Conservation (phyloP, 2,113 vertebrate genomes). For the Podarcis cretensis region DNA sequence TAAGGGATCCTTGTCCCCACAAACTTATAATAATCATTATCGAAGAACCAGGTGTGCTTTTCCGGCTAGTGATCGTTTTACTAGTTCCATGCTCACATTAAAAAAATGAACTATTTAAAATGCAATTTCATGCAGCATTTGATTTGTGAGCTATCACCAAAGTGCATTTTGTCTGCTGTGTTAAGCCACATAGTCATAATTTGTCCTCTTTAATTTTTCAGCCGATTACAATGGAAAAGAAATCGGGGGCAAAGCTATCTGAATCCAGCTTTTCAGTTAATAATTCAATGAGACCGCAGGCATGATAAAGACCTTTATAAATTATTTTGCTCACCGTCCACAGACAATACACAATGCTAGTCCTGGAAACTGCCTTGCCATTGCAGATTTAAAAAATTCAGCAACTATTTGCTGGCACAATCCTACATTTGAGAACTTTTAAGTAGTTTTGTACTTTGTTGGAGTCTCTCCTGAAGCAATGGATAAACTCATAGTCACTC, state of each 20-base stretch:
- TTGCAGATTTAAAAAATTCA: conserved; percentile 32
- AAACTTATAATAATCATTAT: no score
- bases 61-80: background rate
- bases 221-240: conserved; percentile 8
- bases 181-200: conserved; percentile 4
- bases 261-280: conserved; percentile 25
- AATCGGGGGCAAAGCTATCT: conserved; percentile 30
- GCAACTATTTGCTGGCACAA: conserved; percentile 74
- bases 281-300: conserved; percentile 33
- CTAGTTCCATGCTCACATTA: background rate
- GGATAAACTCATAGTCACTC: conserved; percentile 82
- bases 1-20: no score
- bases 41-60: background rate
- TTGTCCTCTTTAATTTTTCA: conserved; percentile 40
- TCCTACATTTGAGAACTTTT: conserved; percentile 85
- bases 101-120: background rate
- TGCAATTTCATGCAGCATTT: conserved; percentile 16
- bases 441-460: conserved; percentile 88
- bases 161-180: background rate
- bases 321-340: conserved; percentile 20
- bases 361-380: conserved; percentile 35
- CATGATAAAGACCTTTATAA: conserved; percentile 18
- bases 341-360: conserved; percentile 24
- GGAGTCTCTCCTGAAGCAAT: conserved; percentile 85
- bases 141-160: conserved; percentile 32